Conservation (phyloP, 2,113 vertebrate species). For the Furnarius figulus region DNA sequence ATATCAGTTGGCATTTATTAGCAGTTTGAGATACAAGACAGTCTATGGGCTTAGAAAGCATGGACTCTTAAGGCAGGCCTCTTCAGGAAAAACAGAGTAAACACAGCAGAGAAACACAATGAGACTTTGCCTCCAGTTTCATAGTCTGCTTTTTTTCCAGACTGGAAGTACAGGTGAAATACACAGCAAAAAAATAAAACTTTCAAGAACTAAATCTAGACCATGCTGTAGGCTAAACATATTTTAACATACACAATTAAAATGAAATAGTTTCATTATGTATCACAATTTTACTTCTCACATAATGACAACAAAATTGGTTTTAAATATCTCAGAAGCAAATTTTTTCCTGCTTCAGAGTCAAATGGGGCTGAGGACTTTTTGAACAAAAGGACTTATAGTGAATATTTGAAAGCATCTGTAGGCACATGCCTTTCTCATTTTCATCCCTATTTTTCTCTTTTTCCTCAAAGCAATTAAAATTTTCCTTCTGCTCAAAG, state of each 20-base stretch:
- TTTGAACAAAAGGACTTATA: not conserved
- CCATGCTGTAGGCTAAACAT: not conserved
- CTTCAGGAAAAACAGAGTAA: not conserved
- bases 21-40: not conserved
- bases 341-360: not conserved
- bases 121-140: not conserved
- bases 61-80: not conserved
- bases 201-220: not conserved
- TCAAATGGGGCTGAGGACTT: not conserved
- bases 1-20: not conserved
- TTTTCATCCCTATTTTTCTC: constrained; percentile 1
- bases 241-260: not conserved
- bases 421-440: not conserved
- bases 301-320: constrained; percentile 16
- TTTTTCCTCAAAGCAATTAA: not conserved
- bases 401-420: not conserved
- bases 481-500: not conserved
- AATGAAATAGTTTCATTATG: not conserved
- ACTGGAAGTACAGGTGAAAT: not conserved
- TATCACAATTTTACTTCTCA: not conserved
- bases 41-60: not conserved
- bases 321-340: not conserved
- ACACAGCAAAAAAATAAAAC: not conserved
- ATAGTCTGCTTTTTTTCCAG: not conserved
- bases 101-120: not conserved